phyloP scores from a whole-genome alignment of 2,888 invertebrate species.

The Morpho achilles region DNA sequence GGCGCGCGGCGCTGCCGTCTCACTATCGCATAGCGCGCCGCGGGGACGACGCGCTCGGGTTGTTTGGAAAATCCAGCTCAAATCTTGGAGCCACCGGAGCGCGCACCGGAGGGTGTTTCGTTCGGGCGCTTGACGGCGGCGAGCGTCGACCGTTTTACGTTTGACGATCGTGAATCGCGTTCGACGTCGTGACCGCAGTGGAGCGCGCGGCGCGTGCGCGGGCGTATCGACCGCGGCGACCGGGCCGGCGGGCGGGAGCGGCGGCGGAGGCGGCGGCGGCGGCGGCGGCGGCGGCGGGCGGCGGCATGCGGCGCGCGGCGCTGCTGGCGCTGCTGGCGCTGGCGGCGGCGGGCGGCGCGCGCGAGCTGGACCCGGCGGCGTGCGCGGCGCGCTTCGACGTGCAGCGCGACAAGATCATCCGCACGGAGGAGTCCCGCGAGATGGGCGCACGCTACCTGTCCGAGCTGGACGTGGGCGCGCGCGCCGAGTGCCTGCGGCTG shows the following conservation, averaged over 20 bases:
- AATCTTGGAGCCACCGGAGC: constrained; percentile 17
- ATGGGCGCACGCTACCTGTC: constrained; percentile 94
- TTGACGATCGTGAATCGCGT: too few species aligned
- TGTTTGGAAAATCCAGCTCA: too few species aligned
- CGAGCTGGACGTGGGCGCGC: constrained; percentile 89
- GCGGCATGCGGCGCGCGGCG: constrained; percentile 32
- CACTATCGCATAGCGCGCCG: constrained; percentile 33
- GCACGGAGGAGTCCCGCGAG: constrained; percentile 92
- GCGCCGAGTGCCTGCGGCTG: constrained; percentile 89
- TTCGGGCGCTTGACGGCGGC: too few species aligned
- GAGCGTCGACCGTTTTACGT: too few species aligned
- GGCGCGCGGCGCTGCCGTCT: constrained; percentile 24
- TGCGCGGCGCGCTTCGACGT: constrained; percentile 90
- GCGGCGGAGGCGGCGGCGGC: constrained; percentile 2
- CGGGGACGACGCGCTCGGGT: constrained; percentile 33
- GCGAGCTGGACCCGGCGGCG: constrained; percentile 81
- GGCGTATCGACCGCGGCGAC: constrained; percentile 38
- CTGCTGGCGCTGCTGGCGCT: constrained; percentile 43
- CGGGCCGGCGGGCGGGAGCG: constrained; percentile 12
- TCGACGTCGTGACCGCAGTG: not conserved
- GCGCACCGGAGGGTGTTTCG: not conserved
- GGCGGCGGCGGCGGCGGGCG: constrained; percentile 7
- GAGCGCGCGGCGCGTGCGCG: constrained; percentile 41
- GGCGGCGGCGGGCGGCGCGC: constrained; percentile 42
- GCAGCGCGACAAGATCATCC: constrained; percentile 92